phyloP scores from a whole-genome alignment of 37 sponge, comb jelly and placozoan genomes.

The Cladorhizidae sp. region DNA sequence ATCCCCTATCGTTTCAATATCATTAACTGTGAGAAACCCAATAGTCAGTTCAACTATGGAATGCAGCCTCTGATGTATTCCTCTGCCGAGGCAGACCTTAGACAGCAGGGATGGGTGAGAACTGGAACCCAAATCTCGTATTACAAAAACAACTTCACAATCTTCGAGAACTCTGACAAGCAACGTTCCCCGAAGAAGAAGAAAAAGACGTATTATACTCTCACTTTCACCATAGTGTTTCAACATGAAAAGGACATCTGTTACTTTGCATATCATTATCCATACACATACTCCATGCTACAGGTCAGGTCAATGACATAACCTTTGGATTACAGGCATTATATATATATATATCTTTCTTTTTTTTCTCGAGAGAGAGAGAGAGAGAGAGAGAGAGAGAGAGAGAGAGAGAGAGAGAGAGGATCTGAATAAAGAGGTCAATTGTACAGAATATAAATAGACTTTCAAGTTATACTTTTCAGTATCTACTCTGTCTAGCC shows the following conservation, averaged over 20 bases:
- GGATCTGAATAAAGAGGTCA: no score
- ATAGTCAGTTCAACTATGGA: conserved; percentile 73
- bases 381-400: no score
- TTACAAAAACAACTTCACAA: conserved; percentile 61
- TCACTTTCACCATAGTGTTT: conserved; percentile 72
- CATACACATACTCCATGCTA: conserved; percentile 75
- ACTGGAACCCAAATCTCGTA: conserved; percentile 66
- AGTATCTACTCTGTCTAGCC: no score
- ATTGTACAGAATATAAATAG: no score
- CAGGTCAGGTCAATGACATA: no score
- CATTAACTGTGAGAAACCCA: conserved; percentile 84
- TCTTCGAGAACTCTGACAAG: neutral
- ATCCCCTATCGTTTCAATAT: conserved; percentile 87
- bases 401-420: no score
- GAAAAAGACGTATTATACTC: conserved; percentile 53
- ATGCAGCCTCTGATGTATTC: conserved; percentile 92
- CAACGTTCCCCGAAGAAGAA: neutral
- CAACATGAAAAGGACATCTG: conserved; percentile 65
- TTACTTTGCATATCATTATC: conserved; percentile 89
- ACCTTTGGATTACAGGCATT: no score
- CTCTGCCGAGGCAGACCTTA: conserved; percentile 27
- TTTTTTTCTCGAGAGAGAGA: no score
- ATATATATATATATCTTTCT: no score
- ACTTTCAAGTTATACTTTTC: no score
- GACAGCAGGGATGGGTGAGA: conserved; percentile 62